Evolutionary conservation across 2,797 vertebrate genomes (phyloP).

Genomic region (Labeo calbasu): DNA sequence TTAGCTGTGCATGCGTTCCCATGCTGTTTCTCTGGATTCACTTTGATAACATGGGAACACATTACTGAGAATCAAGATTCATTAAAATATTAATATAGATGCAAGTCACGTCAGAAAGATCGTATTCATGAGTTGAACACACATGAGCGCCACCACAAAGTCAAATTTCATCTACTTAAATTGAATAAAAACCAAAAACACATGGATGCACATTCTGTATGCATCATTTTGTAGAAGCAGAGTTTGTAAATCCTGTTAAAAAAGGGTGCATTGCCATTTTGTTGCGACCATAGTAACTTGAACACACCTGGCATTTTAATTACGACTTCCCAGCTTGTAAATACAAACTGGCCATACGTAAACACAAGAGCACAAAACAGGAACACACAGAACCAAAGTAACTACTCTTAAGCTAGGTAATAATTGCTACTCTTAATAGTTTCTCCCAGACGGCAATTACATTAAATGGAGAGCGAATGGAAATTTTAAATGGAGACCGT

Average conservation of each 20-base stretch:
- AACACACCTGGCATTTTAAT: not conserved
- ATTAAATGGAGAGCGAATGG: not conserved
- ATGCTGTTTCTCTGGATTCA: slow-evolving; percentile 5
- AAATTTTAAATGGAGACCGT: slow-evolving; percentile 1
- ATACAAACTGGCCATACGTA: not conserved
- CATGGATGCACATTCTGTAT: not conserved
- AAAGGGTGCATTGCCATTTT: not conserved
- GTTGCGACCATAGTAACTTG: not conserved
- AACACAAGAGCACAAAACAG: slow-evolving; percentile 12
- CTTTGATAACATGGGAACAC: not conserved
- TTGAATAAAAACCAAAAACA: too few species aligned
- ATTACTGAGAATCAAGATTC: not conserved
- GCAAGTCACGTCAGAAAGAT: not conserved
- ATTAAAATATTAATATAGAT: not conserved
- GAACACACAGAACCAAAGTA: not conserved
- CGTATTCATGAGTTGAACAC: not conserved
- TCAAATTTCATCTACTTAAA: not conserved
- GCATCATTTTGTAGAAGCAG: not conserved
- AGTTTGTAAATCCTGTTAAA: not conserved
- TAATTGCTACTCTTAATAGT: not conserved
- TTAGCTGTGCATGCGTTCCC: slow-evolving; percentile 1
- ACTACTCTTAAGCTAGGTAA: not conserved
- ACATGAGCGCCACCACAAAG: not conserved
- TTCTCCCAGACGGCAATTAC: not conserved
- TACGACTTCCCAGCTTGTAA: not conserved